These are phyloP conservation scores for Marcusenius ussheri DNA, from an alignment of 2,113 vertebrate genomes.

Conservation along the genomic window DNA sequence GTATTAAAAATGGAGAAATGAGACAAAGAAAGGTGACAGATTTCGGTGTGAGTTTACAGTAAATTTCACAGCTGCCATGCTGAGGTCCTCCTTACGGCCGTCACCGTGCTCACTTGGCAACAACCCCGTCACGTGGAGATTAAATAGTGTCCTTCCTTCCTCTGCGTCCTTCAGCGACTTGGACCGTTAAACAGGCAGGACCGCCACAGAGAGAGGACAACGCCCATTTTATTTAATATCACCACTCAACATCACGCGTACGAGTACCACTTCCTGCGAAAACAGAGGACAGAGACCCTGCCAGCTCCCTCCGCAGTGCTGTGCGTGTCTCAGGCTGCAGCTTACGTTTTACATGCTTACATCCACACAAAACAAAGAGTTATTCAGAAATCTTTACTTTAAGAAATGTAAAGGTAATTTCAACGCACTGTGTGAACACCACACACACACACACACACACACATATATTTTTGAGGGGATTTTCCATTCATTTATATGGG, in stretches of 20 bases:
- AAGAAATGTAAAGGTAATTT: background rate
- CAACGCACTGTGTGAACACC: background rate
- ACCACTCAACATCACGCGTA: background rate
- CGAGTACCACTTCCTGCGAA: background rate
- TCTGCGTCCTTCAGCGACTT: background rate
- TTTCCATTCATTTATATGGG: background rate
- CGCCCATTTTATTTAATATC: background rate
- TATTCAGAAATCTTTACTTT: background rate
- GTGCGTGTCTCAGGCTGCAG: background rate
- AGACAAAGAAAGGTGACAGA: background rate
- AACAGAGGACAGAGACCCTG: background rate
- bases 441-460: background rate
- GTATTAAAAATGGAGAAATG: background rate
- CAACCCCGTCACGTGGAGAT: background rate
- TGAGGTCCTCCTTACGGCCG: background rate
- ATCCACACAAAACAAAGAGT: background rate
- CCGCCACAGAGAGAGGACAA: background rate
- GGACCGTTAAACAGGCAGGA: background rate
- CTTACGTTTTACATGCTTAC: background rate
- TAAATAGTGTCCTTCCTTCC: conserved; percentile 10
- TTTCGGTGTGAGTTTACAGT: background rate
- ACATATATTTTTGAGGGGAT: background rate
- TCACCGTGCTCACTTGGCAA: background rate
- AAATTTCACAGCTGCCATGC: background rate
- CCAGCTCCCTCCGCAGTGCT: background rate